phyloP scores from a whole-genome alignment of 2,888 invertebrate genomes.

The Linhomoeus sp. region DNA sequence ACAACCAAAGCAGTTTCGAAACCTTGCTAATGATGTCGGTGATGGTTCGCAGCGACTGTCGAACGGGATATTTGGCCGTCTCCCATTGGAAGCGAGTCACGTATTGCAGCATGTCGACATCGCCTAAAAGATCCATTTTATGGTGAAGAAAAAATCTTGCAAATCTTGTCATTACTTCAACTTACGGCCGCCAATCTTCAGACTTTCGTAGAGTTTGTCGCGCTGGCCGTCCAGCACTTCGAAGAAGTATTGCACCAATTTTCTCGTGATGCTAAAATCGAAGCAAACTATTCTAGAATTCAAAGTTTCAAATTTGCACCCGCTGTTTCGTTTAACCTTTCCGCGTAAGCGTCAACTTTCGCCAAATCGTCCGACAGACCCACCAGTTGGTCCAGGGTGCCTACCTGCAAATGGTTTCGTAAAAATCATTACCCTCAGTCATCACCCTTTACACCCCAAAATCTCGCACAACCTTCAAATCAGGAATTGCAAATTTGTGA shows the following conservation, averaged over 20 bases:
- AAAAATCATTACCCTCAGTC: background rate
- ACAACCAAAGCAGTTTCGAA: background rate
- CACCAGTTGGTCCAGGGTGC: constrained; percentile 93
- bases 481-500: constrained; percentile 94
- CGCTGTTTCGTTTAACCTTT: no score
- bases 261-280: constrained; percentile 55
- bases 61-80: constrained; percentile 97
- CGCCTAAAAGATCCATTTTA: no score
- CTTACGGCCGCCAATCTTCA: constrained; percentile 92
- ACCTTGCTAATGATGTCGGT: constrained; percentile 90
- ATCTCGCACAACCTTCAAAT: constrained; percentile 97
- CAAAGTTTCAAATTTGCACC: no score
- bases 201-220: constrained; percentile 86
- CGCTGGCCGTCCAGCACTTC: constrained; percentile 93
- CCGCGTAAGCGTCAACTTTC: constrained; percentile 83
- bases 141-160: no score
- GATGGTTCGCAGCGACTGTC: constrained; percentile 88
- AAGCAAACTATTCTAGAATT: no score
- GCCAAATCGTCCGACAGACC: constrained; percentile 94
- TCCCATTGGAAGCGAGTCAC: constrained; percentile 98
- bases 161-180: no score
- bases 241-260: constrained; percentile 81
- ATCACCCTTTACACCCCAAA: constrained; percentile 15
- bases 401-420: constrained; percentile 47
- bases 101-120: constrained; percentile 81